phyloP scores from a whole-genome alignment of 2,797 vertebrate species.

The Pseudomugil tenellus region DNA sequence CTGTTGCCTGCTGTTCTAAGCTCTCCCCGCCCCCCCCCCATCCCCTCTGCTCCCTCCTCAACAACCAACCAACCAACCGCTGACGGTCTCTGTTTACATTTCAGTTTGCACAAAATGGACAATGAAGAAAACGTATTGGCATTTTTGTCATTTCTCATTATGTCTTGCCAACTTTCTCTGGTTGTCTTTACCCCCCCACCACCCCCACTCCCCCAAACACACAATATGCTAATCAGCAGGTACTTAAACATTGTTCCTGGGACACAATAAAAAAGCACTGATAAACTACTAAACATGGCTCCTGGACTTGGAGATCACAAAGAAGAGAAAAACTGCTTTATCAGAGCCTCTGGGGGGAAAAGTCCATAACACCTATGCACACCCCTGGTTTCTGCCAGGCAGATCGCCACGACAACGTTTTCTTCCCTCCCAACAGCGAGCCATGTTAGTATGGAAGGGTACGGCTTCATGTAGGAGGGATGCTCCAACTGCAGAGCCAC shows the following conservation, averaged over 20 bases:
- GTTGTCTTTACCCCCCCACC: slow-evolving; percentile 7
- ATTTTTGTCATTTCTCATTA: slow-evolving; percentile 28
- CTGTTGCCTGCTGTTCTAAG: slow-evolving; percentile 31
- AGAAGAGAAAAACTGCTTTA: slow-evolving; percentile 49
- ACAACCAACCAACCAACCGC: slow-evolving; percentile 17
- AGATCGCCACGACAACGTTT: slow-evolving; percentile 88
- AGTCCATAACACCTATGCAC: slow-evolving; percentile 90
- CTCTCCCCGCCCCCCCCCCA: slow-evolving; percentile 12
- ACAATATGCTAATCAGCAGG: slow-evolving; percentile 16
- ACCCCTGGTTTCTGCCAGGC: slow-evolving; percentile 89
- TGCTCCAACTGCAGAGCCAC: slow-evolving; percentile 83
- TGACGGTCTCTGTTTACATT: slow-evolving; percentile 76
- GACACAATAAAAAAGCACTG: slow-evolving; percentile 34
- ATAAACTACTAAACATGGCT: slow-evolving; percentile 83
- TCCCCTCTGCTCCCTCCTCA: no score
- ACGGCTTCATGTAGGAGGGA: slow-evolving; percentile 62
- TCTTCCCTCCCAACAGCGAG: slow-evolving; percentile 85
- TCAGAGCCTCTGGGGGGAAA: slow-evolving; percentile 56
- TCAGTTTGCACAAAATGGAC: slow-evolving; percentile 80
- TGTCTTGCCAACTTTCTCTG: slow-evolving; percentile 24
- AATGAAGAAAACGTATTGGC: slow-evolving; percentile 73
- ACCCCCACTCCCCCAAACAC: no score
- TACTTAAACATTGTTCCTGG: slow-evolving; percentile 25
- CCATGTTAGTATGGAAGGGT: slow-evolving; percentile 84
- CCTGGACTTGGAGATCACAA: slow-evolving; percentile 78